phyloP scores from a whole-genome alignment of 2,113 vertebrate genomes.

The Alethe castanea region DNA sequence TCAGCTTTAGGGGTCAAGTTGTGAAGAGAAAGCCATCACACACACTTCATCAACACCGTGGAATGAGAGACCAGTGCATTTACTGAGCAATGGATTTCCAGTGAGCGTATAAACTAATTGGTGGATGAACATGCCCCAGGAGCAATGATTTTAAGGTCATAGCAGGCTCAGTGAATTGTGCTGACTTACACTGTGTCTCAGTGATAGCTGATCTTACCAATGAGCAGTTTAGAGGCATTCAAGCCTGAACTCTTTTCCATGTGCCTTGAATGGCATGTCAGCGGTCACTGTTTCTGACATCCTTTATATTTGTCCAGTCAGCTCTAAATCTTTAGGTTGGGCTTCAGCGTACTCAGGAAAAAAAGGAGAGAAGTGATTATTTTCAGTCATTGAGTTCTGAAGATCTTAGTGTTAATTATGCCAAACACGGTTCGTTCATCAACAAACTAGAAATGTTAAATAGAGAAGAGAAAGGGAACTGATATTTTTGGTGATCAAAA shows the following conservation, averaged over 20 bases:
- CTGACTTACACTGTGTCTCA: slow-evolving; percentile 83
- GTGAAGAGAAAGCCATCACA: slow-evolving; percentile 83
- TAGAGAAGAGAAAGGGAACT: slow-evolving; percentile 19
- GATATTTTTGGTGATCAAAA: slow-evolving; percentile 61
- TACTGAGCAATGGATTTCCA: slow-evolving; percentile 78
- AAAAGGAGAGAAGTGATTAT: slow-evolving; percentile 92
- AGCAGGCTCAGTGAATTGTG: slow-evolving; percentile 87
- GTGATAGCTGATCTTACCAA: slow-evolving; percentile 90
- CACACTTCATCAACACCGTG: slow-evolving; percentile 85
- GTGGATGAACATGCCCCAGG: slow-evolving; percentile 83
- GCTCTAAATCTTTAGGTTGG: slow-evolving; percentile 89
- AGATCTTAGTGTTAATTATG: slow-evolving; percentile 89
- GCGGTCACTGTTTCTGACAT: slow-evolving; percentile 85
- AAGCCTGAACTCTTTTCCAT: slow-evolving; percentile 84
- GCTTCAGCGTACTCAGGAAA: slow-evolving; percentile 81
- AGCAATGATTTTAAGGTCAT: slow-evolving; percentile 89
- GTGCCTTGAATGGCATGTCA: slow-evolving; percentile 87
- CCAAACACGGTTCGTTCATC: slow-evolving; percentile 82
- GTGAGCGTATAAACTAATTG: slow-evolving; percentile 82
- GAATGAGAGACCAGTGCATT: slow-evolving; percentile 81
- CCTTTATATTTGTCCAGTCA: slow-evolving; percentile 94
- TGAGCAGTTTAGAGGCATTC: slow-evolving; percentile 83
- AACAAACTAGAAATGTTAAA: slow-evolving; percentile 80
- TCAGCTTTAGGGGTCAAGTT: slow-evolving; percentile 78
- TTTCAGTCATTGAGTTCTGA: slow-evolving; percentile 92